phyloP scores from a whole-genome alignment of 2,797 vertebrate genomes.

The Momotus momota region DNA sequence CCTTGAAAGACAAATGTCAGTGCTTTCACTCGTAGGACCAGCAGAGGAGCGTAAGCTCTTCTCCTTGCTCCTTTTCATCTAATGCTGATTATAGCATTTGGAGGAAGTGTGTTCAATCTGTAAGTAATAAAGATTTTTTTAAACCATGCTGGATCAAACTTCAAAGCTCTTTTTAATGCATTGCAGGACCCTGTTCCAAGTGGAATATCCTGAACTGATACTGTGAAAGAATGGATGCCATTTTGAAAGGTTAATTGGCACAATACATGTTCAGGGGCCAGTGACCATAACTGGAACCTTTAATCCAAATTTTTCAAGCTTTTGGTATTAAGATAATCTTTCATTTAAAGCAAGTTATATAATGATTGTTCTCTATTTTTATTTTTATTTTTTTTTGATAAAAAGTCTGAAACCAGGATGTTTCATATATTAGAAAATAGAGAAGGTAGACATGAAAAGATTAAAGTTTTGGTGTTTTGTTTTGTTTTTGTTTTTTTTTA shows the following conservation, averaged over 20 bases:
- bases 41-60: background rate
- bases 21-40: rapidly evolving
- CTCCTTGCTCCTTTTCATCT: background rate
- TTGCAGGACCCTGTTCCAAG: background rate
- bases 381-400: background rate
- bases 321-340: background rate
- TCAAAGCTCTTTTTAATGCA: background rate
- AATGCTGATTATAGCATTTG: background rate
- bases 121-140: background rate
- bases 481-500: too few species aligned
- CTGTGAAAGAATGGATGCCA: background rate
- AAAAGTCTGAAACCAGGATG: background rate
- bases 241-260: slow-evolving; percentile 7
- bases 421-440: background rate
- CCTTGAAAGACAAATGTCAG: background rate
- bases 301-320: background rate
- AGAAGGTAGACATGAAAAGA: background rate
- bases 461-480: background rate
- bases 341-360: background rate
- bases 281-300: background rate
- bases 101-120: background rate
- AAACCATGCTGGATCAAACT: background rate
- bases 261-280: background rate
- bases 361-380: background rate
- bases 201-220: background rate